Base-by-base conservation (phyloP, 2,888 invertebrate genomes). In the Melipona bicolor region DNA sequence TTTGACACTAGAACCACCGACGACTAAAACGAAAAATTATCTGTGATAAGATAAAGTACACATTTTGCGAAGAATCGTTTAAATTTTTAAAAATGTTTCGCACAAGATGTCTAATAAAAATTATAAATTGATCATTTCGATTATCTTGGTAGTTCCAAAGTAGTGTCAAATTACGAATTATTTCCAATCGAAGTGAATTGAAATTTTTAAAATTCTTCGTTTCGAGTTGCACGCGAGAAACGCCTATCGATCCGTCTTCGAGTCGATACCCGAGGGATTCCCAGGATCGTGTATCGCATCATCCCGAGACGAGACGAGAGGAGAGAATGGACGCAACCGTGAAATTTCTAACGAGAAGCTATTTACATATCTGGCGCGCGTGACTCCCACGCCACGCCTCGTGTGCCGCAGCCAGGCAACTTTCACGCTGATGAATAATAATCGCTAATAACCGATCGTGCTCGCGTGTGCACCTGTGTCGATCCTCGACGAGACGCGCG, bases 341-440 rank as follows among this genome's bases (percentile, higher is more conserved):
- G 69, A 73, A 79, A 84, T 67, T 86, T 64, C 61, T 64, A 74
- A 62, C 24, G 64, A 65, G 65, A 50, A 67, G 64, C 84, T 77
- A 74, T 80, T 81, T 77, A 54, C 79, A 70, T 85, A 84, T 73
- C 52, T 77, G 32, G 15, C n/a, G 75, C 82, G 54, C 70, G 72
- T 43, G 64, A 86, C 84, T 87, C 80, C 86, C 85, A 86, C 85
- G 79, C 82, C 84, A 88, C 87, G 79, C 80, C 71, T 65, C 79
- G 62, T 24, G 62, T 21, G 43, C 68, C 65, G 36, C 49, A 69
- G 61, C 70, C 75, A 69, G 27, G 50, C 70, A 73, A 80, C 78
- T 89, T 82, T 85, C 81, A 74, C 80, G 59, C 36, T 69, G 86
- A 88, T 87, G 85, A 90, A 90, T 90, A 90, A 90, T 89, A 88